A percentile compares a stretch with the other conserved stretches of the same genome.
Conservation (phyloP, 2,113 vertebrate species). For the Cacatua alba region DNA sequence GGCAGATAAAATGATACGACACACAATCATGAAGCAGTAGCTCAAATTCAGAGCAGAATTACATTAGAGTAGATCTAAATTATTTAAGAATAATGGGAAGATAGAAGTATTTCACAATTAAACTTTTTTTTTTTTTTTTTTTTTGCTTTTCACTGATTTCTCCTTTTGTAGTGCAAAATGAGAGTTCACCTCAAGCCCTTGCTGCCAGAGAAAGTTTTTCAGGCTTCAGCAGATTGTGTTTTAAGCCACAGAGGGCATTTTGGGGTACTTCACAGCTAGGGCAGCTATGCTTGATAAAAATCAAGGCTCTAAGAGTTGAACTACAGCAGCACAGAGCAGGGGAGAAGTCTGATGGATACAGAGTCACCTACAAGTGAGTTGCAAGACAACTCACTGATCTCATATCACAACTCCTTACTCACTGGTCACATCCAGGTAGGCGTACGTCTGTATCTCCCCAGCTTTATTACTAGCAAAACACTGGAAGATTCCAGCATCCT, state of each 20-base stretch:
- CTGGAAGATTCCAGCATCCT: conserved; percentile 93
- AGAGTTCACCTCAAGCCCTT: not conserved
- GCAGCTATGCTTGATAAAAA: not conserved
- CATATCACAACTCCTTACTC: conserved; percentile 57
- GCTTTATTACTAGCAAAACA: conserved; percentile 88
- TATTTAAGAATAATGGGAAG: not conserved
- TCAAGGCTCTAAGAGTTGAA: fast-evolving
- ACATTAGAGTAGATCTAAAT: not conserved
- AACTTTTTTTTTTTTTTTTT: not conserved
- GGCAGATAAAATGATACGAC: not conserved
- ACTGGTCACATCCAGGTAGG: conserved; percentile 92
- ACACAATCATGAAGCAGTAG: not conserved
- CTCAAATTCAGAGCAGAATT: not conserved
- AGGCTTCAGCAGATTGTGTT: not conserved
- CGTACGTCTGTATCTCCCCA: conserved; percentile 85
- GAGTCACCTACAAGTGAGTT: not conserved
- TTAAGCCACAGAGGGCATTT: not conserved
- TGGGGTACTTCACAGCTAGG: not conserved
- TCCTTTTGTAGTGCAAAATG: not conserved
- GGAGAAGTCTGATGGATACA: fast-evolving
- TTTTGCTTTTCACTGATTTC: not conserved
- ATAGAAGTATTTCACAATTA: not conserved
- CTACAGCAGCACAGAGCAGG: not conserved
- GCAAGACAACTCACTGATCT: not conserved
- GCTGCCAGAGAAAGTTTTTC: not conserved